Percentiles rank a stretch among this genome's conserved stretches.
phyloP scores from a whole-genome alignment of 2,797 vertebrate genomes.

The Balearica regulorum region DNA sequence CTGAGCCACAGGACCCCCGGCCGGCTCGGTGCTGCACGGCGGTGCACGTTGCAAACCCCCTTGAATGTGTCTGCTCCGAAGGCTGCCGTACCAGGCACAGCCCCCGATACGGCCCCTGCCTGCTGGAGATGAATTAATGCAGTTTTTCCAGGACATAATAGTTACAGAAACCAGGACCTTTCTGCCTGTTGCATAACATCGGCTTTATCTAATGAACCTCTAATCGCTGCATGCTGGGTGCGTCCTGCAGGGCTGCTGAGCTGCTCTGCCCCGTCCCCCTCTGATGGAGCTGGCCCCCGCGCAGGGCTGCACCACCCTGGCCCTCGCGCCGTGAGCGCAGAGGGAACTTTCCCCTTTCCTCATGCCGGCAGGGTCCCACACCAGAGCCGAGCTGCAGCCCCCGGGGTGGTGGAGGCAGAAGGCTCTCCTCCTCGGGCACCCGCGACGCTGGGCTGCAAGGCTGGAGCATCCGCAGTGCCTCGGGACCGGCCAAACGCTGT shows the following conservation, averaged over 20 bases:
- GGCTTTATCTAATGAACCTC: neutral
- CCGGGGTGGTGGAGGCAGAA: accelerated
- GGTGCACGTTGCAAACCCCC: too few species aligned
- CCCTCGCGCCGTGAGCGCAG: accelerated
- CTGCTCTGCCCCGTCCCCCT: neutral
- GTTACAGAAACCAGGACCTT: neutral
- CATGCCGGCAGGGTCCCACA: accelerated
- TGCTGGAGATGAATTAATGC: neutral
- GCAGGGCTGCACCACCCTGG: accelerated
- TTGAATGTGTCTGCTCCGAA: accelerated
- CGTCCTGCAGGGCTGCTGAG: neutral
- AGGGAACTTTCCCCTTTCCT: neutral
- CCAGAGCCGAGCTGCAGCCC: neutral
- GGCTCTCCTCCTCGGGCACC: neutral
- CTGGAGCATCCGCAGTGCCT: accelerated
- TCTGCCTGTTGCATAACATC: neutral
- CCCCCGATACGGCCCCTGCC: neutral
- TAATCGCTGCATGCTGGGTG: neutral
- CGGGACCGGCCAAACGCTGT: accelerated
- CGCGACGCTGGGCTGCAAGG: accelerated
- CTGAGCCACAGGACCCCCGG: neutral
- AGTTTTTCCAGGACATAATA: neutral
- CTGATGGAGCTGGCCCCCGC: neutral
- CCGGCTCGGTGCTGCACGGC: accelerated
- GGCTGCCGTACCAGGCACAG: neutral